These are phyloP conservation scores for Paedocypris sp. DNA, from an alignment of 2,113 vertebrate species.

Conservation along the genomic window DNA sequence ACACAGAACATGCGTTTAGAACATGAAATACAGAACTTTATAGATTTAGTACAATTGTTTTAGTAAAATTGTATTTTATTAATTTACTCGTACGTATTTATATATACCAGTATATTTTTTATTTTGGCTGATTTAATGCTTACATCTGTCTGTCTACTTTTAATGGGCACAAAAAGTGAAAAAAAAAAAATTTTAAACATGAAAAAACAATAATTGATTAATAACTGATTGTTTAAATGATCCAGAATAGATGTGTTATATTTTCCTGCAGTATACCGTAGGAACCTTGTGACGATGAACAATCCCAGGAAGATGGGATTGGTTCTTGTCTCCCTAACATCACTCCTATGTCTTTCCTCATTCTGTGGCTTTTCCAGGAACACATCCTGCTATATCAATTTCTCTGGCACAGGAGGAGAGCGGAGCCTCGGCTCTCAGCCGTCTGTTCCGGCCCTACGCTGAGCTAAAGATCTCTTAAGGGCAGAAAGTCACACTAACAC, in stretches of 20 bases:
- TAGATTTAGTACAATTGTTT: too few species aligned
- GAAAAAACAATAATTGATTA: too few species aligned
- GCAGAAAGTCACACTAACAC: not conserved
- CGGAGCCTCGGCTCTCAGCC: slow-evolving; percentile 25
- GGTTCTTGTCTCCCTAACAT: slow-evolving; percentile 9
- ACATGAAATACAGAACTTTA: too few species aligned
- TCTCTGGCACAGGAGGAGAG: slow-evolving; percentile 9
- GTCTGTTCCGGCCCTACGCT: not conserved
- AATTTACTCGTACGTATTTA: too few species aligned
- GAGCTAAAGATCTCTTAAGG: not conserved
- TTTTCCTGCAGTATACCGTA: not conserved
- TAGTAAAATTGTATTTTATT: too few species aligned
- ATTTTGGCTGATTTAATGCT: too few species aligned
- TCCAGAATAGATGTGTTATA: not conserved
- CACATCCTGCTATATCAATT: slow-evolving; percentile 47
- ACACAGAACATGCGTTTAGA: too few species aligned
- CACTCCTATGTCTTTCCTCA: slow-evolving; percentile 27
- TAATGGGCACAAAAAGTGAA: too few species aligned
- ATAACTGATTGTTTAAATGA: too few species aligned
- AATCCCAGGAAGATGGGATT: slow-evolving; percentile 9
- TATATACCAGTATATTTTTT: too few species aligned
- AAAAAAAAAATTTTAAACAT: too few species aligned
- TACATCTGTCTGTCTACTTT: too few species aligned
- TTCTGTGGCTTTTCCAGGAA: slow-evolving; percentile 49
- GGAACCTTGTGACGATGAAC: not conserved